These are phyloP conservation scores for Acanthococcus lagerstroemiae DNA, from an alignment of 2,888 invertebrate genomes.

Conservation along the genomic window DNA sequence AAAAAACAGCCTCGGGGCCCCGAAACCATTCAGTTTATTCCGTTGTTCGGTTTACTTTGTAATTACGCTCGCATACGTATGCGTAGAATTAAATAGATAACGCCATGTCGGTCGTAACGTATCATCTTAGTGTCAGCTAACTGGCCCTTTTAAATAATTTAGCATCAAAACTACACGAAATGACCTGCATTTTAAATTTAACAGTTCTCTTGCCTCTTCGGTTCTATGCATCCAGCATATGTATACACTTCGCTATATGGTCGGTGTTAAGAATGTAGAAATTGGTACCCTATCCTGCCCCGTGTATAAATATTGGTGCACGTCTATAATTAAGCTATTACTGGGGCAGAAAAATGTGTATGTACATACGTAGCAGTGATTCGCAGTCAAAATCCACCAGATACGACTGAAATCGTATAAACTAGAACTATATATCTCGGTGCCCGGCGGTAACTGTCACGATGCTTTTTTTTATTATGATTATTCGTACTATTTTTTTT, in stretches of 20 bases:
- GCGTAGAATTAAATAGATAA: constrained; percentile 8
- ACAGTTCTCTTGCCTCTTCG: not conserved
- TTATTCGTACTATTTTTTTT: not conserved
- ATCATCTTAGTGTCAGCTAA: constrained; percentile 18
- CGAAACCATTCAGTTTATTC: not conserved
- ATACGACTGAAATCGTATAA: constrained; percentile 21
- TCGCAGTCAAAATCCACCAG: constrained; percentile 15
- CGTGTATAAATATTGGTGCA: constrained; percentile 13
- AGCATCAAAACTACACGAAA: not conserved
- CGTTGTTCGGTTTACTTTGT: constrained; percentile 4
- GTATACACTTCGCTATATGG: not conserved
- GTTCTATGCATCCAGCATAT: not conserved
- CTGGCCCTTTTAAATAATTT: constrained; percentile 14
- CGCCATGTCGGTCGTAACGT: constrained; percentile 5
- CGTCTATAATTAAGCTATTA: constrained; percentile 26
- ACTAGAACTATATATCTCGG: constrained; percentile 19
- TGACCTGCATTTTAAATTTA: not conserved
- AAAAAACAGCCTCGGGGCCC: not conserved
- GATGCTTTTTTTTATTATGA: constrained; percentile 15
- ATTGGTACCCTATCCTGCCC: constrained; percentile 15
- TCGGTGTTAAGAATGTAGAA: constrained; percentile 8
- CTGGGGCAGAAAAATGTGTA: not conserved
- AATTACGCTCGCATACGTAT: constrained; percentile 8
- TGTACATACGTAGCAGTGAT: not conserved
- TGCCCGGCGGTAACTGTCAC: constrained; percentile 26